Base-by-base conservation (phyloP, 2,113 vertebrate genomes). In the Ivindomyrus marchei region DNA sequence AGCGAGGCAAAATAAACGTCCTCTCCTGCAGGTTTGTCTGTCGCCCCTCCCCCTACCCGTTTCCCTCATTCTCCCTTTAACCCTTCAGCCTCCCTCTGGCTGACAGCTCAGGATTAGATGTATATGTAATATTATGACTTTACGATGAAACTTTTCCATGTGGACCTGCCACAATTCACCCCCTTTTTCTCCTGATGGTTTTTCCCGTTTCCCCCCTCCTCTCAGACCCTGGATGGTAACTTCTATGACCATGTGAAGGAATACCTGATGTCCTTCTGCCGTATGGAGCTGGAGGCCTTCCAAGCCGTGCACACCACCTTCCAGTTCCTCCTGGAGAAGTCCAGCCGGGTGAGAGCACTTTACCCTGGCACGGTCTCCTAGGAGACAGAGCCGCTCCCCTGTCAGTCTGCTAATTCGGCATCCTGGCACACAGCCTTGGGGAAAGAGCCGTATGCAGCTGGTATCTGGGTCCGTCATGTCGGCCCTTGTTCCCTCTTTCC, bases 311-410 rank as follows among this genome's bases (percentile, higher is more conserved):
- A 99, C 92, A 98, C 96, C 94, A 98, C 98, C 13, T 99, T 98
- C 96, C 97, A 99, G 93, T 98, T 98, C 93, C 95, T 99, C 91
- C 95, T 99, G 95, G 98, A 99, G 94, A 98, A 97, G 93, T 98
- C 98, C 92, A 98, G 96, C 94, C 96, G 97, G 96, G 98, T 98
- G 94, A 98, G 97, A 91, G 45, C 89, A 88, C 89, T 53, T 77
- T n/a, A 85, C 62, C 27, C 87, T 49, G 83, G 4, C 21, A 15
- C 89, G 52, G 90, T 92, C 91, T 91, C 88, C 56, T 1, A 4
- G 62, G 62, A 31, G 62, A 27, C 62, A 11, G 10, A 70, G 1
- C 62, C 27, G 10, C 27, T 70, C n/a, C 62, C n/a, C n/a, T 11
- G 10, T 27, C 58, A 66, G 62, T 31, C 62, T 13, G n/a, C 27